Conservation (phyloP, 64 coral and sea anemone species). For the Stichodactyla helianthus region DNA sequence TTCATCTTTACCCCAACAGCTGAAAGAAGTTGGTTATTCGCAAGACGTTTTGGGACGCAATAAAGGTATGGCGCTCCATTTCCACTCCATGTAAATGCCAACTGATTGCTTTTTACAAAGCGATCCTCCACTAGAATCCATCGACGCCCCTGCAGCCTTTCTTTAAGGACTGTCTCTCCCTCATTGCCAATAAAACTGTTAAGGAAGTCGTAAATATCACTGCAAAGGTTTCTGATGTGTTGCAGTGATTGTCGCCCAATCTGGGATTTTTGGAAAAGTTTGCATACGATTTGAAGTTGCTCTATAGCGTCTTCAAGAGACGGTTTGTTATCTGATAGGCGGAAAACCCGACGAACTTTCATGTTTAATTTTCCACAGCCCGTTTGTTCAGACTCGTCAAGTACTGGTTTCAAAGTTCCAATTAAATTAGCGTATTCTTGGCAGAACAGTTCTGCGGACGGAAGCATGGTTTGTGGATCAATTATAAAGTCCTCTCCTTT, state of each 20-base stretch:
- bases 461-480: slow-evolving; percentile 3
- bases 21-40: slow-evolving; percentile 27
- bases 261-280: slow-evolving; percentile 12
- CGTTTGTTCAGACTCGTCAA: slow-evolving; percentile 47
- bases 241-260: slow-evolving; percentile 20
- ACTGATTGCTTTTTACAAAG: neutral
- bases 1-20: slow-evolving; percentile 34
- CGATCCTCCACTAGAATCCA: neutral
- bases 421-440: slow-evolving; percentile 29
- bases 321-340: slow-evolving; percentile 28
- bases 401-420: slow-evolving; percentile 34
- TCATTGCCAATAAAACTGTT: slow-evolving; percentile 44
- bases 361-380: slow-evolving; percentile 55
- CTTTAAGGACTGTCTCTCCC: slow-evolving; percentile 54
- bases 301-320: slow-evolving; percentile 21
- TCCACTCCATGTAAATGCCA: slow-evolving; percentile 62
- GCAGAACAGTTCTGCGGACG: slow-evolving; percentile 46
- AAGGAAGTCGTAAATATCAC: slow-evolving; percentile 62
- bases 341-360: slow-evolving; percentile 38
- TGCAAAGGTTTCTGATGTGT: slow-evolving; percentile 23
- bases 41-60: slow-evolving; percentile 24
- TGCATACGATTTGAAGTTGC: slow-evolving; percentile 55
- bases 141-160: neutral
- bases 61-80: slow-evolving; percentile 65
- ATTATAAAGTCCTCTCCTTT: neutral